A percentile compares a stretch with the other conserved stretches of the same genome.
Conservation (phyloP, 2,888 invertebrate species). For the Matsumyia berberina region DNA sequence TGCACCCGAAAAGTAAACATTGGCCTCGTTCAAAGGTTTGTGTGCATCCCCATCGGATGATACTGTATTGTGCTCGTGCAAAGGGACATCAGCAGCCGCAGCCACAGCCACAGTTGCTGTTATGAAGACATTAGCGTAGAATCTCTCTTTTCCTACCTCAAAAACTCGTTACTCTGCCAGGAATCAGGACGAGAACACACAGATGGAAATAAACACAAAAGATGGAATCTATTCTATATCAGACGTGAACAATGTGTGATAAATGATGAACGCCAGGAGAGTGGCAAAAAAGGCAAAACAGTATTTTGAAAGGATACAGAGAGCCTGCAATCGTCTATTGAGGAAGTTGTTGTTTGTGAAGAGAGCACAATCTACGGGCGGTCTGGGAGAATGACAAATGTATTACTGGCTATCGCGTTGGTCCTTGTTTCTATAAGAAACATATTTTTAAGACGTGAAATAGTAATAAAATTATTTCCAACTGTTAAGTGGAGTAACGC, state of each 20-base stretch:
- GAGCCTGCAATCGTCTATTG: constrained; percentile 53
- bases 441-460: constrained; percentile 15
- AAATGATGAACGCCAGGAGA: constrained; percentile 66
- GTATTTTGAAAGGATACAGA: constrained; percentile 57
- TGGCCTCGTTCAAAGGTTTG: constrained; percentile 37
- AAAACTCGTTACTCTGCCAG: constrained; percentile 6
- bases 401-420: constrained; percentile 37
- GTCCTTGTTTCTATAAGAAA: constrained; percentile 22
- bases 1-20: constrained; percentile 63
- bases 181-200: constrained; percentile 33
- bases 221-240: constrained; percentile 63
- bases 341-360: constrained; percentile 53
- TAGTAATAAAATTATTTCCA: constrained; percentile 34
- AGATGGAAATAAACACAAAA: constrained; percentile 56
- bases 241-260: constrained; percentile 64
- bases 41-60: constrained; percentile 18
- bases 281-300: constrained; percentile 49
- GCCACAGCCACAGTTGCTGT: constrained; percentile 54
- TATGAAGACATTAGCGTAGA: constrained; percentile 61
- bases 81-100: constrained; percentile 49
- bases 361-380: constrained; percentile 58
- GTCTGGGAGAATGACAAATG: constrained; percentile 66
- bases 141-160: constrained; percentile 19
- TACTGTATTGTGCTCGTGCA: constrained; percentile 51
- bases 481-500: constrained; percentile 14